Conservation (phyloP, 2,888 invertebrate genomes). For the Sthenelais limicola region DNA sequence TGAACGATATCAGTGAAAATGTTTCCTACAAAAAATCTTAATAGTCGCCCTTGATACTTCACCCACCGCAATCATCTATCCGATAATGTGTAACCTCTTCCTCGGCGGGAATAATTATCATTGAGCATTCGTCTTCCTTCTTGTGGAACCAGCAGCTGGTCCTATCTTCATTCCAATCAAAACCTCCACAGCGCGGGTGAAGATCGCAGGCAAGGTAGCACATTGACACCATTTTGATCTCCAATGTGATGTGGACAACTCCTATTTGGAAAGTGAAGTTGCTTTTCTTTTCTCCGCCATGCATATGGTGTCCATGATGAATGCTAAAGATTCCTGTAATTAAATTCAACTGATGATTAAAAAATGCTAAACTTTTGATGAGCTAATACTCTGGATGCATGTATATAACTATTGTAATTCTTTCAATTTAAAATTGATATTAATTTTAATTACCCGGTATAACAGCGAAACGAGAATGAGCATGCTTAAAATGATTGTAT, state of each 20-base stretch:
- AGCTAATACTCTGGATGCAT: too few relatives aligned
- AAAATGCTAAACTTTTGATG: too few relatives aligned
- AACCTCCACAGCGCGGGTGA: constrained; percentile 21
- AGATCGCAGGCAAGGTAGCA: constrained; percentile 32
- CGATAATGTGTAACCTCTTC: constrained; percentile 12
- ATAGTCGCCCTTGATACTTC: background rate
- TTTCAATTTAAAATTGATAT: too few relatives aligned
- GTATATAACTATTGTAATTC: too few relatives aligned
- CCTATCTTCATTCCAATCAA: constrained; percentile 22
- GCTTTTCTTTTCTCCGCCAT: background rate
- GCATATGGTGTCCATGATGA: too few relatives aligned
- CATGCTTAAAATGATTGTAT: too few relatives aligned
- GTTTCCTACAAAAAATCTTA: background rate
- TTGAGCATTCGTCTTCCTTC: background rate
- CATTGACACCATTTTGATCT: constrained; percentile 32
- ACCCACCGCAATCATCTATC: constrained; percentile 19
- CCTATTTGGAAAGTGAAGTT: constrained; percentile 38
- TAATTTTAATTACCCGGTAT: too few relatives aligned
- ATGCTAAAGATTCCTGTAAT: too few relatives aligned
- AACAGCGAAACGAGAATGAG: too few relatives aligned
- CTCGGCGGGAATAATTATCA: background rate
- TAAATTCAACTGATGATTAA: too few relatives aligned
- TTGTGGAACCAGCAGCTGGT: constrained; percentile 28
- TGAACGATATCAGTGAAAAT: background rate
- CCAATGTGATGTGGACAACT: constrained; percentile 18